Conservation (phyloP, 2,113 vertebrate species). For the Amazona guildingii region DNA sequence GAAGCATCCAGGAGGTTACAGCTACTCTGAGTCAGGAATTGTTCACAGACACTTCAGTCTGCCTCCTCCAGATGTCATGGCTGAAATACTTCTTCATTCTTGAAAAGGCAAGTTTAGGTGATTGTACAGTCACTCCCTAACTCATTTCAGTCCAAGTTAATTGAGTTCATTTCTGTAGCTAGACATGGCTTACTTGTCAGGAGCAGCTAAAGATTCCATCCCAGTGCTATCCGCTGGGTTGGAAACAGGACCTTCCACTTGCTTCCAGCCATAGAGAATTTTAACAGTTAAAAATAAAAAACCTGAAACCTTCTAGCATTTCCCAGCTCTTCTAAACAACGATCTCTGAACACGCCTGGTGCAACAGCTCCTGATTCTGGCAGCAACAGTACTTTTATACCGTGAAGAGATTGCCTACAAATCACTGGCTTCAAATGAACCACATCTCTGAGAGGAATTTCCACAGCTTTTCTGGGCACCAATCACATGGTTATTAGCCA, state of each 20-base stretch:
- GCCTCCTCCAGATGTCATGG: neutral
- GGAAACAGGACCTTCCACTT: neutral
- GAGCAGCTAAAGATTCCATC: neutral
- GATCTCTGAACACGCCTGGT: neutral
- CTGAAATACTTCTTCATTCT: neutral
- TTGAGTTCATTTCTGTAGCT: neutral
- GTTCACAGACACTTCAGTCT: neutral
- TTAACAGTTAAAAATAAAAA: neutral
- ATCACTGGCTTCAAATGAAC: neutral
- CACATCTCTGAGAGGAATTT: constrained; percentile 8
- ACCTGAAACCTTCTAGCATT: neutral
- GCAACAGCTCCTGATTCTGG: neutral
- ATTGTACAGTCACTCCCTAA: neutral
- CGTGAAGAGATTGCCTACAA: neutral
- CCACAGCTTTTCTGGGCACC: neutral
- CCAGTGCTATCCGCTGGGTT: neutral
- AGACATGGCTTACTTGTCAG: neutral
- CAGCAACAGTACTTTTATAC: neutral
- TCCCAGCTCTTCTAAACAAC: neutral
- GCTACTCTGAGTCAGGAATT: neutral
- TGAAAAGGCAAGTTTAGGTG: neutral
- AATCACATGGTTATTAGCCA: neutral
- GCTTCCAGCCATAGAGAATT: neutral
- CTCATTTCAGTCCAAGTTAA: neutral
- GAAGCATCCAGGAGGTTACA: neutral